Evolutionary conservation across 2,797 vertebrate genomes (phyloP), one percentile per base, ranked within the genome.

Genomic region (Enteromius afrohamiltoni): DNA sequence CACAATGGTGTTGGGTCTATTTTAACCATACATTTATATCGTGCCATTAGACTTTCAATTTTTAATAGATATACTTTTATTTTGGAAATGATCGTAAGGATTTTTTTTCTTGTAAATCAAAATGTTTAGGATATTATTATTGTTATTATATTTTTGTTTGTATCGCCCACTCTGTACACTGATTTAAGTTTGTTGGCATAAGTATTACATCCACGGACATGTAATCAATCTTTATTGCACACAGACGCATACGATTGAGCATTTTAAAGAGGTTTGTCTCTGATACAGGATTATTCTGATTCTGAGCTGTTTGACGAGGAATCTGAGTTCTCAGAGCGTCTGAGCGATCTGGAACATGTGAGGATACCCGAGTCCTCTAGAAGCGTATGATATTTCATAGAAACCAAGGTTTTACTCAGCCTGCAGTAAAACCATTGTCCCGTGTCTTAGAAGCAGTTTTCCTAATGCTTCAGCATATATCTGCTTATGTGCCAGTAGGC

Each of bases 251-350:
- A 40, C 6, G 4, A 40, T 8, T 69, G 10, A 31, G 21, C 75
- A 21, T 19, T 42, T 49, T 58, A 62, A n/a, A 42, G 77, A 0
- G n/a, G 87, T 74, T 49, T 93, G 64, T 93, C 79, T 93, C 75
- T 90, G 83, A 91, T 86, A 79, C 87, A 91, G 90, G 87, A 88
- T 26, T 79, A 78, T 71, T 94, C 93, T 84, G 92, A 90, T 82
- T 87, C 90, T 89, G 93, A 94, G n/a, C 88, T 92, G 58, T 90
- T 85, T 65, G 91, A 92, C 87, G 90, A 92, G 86, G 91, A 89
- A 16, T 82, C 90, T 68, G 89, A 90, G 37, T 82, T 37, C 70
- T 89, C 86, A 71, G 85, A 85, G 34, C 83, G 19, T 80, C 82
- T 84, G 74, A 80, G 83, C 80, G 87, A 88, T 77, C 79, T 86